Evolutionary conservation across 2,797 vertebrate species (phyloP), one percentile per base, ranked within the genome.

Genomic region (Melanotaenia parkinsoni): DNA sequence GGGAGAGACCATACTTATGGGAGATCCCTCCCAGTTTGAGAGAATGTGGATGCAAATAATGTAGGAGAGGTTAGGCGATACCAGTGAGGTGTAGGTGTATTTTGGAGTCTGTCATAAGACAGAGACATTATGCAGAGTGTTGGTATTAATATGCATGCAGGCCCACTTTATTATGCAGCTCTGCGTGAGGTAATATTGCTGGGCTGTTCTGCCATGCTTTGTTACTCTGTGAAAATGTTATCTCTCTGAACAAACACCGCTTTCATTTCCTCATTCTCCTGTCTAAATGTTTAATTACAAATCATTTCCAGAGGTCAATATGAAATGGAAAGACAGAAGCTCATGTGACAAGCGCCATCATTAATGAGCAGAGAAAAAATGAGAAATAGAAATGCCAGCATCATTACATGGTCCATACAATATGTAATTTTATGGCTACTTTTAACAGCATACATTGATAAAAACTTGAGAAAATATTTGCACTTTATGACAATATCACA

Each of bases 101-200:
- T 86, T 84, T 85, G 67, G 60, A 80, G 80, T 64, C 74, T 84
- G 93, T 96, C 94, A 95, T 94, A 94, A 94, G 92, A 92, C 94
- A 94, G 88, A 93, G 94, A 94, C 86, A 92, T 94, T 94, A 95
- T 95, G 95, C 95, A 97, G 95, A 95, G 93, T 93, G 92, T 88
- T 91, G 88, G 90, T 94, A 94, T 95, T 96, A 96, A 96, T 95
- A 95, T 90, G 93, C 93, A 95, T 94, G 95, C 88, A 88, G 92
- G 84, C 71, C 56, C 74, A 84, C 80, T 93, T 92, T 92, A 90
- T 92, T 93, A 93, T 93, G 86, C 88, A 89, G 88, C 90, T 79
- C 87, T 87, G 88, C 58, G 45, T 86, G 80, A 91, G 90, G 85
- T 90, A 89, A 90, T 92, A 90, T 91, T 83, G 83, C 78, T 35